Evolutionary conservation across 2,797 vertebrate species (phyloP), one percentile per base, ranked within the genome.

Genomic region (Lepus townsendii): DNA sequence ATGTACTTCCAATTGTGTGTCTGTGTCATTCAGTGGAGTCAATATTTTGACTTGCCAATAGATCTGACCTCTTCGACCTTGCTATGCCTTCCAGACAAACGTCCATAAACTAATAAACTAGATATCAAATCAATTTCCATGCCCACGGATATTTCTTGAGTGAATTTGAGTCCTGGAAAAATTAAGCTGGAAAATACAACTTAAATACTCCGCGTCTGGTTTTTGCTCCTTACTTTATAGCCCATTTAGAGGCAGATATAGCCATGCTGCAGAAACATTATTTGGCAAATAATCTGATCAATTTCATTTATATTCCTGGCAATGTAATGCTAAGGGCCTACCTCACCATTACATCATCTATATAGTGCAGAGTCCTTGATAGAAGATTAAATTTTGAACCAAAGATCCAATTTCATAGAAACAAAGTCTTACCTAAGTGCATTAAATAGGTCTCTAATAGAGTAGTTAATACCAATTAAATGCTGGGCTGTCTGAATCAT

Each of bases 291-390:
- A 96, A 96, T 95, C 27, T 73, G 80, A 96, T 97, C 95, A 95
- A 97, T 96, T 85, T 92, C 80, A 84, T 98, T 97, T 98, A 91
- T 97, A 91, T 96, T 97, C 96, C 95, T 95, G 87, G 97, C 97
- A 97, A 96, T 97, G 93, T 96, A 96, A 97, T 97, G 95, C 96
- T 97, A 95, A 97, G 96, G 97, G 60, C 38, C 35, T 91, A 88
- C 82, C 95, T 97, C 84, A 96, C 68, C 22, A 3, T 92, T 95
- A 91, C 72, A 65, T 96, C 93, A 97, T 94, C 87, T 89, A 93
- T 91, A 87, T 85, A 97, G 87, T 47, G 57, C 83, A 93, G 62
- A 68, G 86, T 95, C 85, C 52, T 95, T 96, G 87, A 93, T 97
- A 98, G 65, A n/a, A 97, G 97, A 97, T 83, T 96, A 96, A 91